Percentiles rank a stretch among this genome's conserved stretches.
These are phyloP conservation scores for Labrus mixtus DNA, from an alignment of 2,113 vertebrate species.

Conservation along the genomic window DNA sequence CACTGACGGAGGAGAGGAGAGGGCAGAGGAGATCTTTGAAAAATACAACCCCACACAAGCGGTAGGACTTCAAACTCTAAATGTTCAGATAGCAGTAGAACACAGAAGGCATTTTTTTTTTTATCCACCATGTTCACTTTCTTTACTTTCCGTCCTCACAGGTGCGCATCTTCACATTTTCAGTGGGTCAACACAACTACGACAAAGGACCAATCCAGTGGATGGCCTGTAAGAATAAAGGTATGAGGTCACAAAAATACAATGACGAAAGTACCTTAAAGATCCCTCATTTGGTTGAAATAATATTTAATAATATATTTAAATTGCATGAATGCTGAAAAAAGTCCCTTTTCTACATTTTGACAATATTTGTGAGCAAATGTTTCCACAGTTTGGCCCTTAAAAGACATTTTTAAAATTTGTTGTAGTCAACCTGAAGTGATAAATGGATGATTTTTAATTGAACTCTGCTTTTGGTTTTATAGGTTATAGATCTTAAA, in stretches of 20 bases:
- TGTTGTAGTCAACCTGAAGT: too few species aligned
- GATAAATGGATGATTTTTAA: too few species aligned
- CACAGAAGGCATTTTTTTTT: neutral
- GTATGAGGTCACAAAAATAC: slow-evolving; percentile 68
- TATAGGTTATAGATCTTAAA: too few species aligned
- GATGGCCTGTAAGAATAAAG: slow-evolving; percentile 98
- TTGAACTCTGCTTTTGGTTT: too few species aligned
- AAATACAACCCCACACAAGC: slow-evolving; percentile 91
- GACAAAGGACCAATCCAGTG: slow-evolving; percentile 97
- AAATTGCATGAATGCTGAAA: too few species aligned
- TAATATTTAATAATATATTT: too few species aligned
- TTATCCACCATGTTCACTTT: neutral
- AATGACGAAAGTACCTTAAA: too few species aligned
- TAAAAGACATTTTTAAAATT: too few species aligned
- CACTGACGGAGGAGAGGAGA: slow-evolving; percentile 97
- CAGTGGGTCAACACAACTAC: slow-evolving; percentile 98
- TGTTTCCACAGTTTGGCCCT: too few species aligned
- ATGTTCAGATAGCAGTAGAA: neutral
- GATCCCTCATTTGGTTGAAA: too few species aligned
- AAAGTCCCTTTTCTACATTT: too few species aligned
- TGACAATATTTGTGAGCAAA: too few species aligned
- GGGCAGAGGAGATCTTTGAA: slow-evolving; percentile 93
- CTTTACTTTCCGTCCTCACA: slow-evolving; percentile 51
- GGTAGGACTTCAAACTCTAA: slow-evolving; percentile 70
- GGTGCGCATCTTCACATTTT: slow-evolving; percentile 98